Conservation (phyloP, 2,113 vertebrate genomes). For the Anser brachyrhynchus region DNA sequence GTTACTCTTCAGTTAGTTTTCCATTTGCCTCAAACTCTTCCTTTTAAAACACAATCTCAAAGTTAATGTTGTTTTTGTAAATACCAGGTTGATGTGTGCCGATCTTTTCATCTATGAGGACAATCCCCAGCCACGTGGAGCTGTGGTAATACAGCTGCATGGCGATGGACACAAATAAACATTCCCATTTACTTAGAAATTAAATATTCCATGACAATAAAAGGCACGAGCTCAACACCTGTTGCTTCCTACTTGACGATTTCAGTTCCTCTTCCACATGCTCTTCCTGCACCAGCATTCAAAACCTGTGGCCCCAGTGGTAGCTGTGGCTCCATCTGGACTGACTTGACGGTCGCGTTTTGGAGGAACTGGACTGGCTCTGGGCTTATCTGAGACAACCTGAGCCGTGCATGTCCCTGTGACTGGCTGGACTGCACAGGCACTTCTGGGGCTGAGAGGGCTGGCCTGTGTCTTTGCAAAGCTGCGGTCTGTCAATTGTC, state of each 20-base stretch:
- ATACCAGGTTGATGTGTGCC: not conserved
- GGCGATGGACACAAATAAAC: not conserved
- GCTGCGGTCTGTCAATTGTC: not conserved
- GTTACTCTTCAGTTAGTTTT: not conserved
- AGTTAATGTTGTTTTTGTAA: not conserved
- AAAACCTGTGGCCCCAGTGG: not conserved
- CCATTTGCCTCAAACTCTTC: not conserved
- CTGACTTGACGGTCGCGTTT: not conserved
- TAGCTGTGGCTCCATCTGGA: not conserved
- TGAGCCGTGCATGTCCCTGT: fast-evolving
- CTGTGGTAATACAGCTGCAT: not conserved
- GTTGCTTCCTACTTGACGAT: not conserved
- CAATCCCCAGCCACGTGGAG: not conserved
- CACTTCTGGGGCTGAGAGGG: fast-evolving
- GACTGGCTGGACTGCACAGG: not conserved
- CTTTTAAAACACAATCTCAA: not conserved
- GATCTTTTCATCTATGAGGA: not conserved
- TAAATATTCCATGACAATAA: not conserved
- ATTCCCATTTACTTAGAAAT: not conserved
- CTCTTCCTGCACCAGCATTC: not conserved
- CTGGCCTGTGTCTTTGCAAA: not conserved
- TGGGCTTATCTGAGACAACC: not conserved
- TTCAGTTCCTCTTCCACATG: not conserved
- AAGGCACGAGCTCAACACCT: not conserved
- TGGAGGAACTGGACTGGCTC: not conserved